phyloP scores from a whole-genome alignment of 2,888 invertebrate species.

The Noctua comes region DNA sequence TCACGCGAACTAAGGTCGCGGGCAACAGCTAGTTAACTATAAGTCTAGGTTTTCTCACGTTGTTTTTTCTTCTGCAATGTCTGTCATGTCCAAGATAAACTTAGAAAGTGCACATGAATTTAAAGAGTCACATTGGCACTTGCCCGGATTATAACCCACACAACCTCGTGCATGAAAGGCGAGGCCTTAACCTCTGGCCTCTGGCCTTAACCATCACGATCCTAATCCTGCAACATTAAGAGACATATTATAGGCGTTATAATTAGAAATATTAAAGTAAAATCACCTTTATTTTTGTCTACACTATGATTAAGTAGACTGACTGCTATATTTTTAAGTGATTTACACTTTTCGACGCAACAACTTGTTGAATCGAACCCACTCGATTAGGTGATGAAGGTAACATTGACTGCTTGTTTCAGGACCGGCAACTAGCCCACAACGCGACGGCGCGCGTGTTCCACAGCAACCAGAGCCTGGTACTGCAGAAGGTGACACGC shows the following conservation, averaged over 20 bases:
- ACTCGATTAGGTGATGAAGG: not conserved
- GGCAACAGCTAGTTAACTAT: not conserved
- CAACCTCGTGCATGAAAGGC: not conserved
- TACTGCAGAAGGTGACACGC: slow-evolving; percentile 96
- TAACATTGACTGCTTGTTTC: slow-evolving; percentile 58
- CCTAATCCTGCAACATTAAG: slow-evolving; percentile 2
- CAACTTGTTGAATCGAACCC: not conserved
- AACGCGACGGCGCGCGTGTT: slow-evolving; percentile 96
- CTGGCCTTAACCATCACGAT: too few species aligned
- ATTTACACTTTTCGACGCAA: not conserved
- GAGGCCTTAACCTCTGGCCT: not conserved
- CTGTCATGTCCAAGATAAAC: not conserved
- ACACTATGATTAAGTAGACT: too few species aligned
- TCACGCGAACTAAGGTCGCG: too few species aligned
- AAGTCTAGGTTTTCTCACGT: not conserved
- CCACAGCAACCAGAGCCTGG: slow-evolving; percentile 97
- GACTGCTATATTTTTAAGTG: not conserved
- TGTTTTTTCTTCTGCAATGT: not conserved
- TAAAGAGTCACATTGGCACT: not conserved
- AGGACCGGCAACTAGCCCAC: slow-evolving; percentile 95
- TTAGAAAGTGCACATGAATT: not conserved
- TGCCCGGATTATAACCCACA: not conserved
- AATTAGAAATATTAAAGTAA: not conserved
- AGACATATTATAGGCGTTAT: not conserved
- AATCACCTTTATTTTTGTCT: too few species aligned